Percentiles rank a stretch among this genome's conserved stretches.
Conservation (phyloP, 2,113 vertebrate genomes). For the Halcyon senegalensis region DNA sequence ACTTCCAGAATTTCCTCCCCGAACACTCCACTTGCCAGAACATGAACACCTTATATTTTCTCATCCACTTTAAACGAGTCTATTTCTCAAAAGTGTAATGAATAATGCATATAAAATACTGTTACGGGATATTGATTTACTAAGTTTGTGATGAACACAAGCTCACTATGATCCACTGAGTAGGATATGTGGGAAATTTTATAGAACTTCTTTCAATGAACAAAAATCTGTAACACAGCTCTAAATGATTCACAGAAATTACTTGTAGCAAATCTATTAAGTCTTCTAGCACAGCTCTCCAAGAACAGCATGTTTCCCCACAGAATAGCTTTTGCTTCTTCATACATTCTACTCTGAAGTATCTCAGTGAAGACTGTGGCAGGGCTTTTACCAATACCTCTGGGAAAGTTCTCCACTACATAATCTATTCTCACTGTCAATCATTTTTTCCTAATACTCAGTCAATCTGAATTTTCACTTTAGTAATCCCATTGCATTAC, state of each 20-base stretch:
- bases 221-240: background rate
- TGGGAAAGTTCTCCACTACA: background rate
- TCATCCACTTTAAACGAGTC: background rate
- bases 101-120: background rate
- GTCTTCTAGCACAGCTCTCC: background rate
- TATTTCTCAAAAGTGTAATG: background rate
- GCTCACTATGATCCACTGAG: background rate
- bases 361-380: background rate
- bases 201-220: background rate
- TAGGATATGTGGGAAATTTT: background rate
- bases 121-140: background rate
- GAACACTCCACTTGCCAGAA: background rate
- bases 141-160: background rate
- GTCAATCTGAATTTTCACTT: conserved; percentile 14
- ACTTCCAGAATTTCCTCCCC: background rate
- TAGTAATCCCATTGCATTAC: background rate
- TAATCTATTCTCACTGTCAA: conserved; percentile 12
- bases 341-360: background rate
- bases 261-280: background rate
- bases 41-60: background rate
- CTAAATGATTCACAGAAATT: background rate
- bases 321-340: conserved; percentile 8
- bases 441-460: background rate
- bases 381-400: conserved; percentile 17
- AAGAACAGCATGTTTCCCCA: background rate